Conservation (phyloP, 30 jellyfish, hydroid and myxozoan genomes). For the Chironex yamaguchii region DNA sequence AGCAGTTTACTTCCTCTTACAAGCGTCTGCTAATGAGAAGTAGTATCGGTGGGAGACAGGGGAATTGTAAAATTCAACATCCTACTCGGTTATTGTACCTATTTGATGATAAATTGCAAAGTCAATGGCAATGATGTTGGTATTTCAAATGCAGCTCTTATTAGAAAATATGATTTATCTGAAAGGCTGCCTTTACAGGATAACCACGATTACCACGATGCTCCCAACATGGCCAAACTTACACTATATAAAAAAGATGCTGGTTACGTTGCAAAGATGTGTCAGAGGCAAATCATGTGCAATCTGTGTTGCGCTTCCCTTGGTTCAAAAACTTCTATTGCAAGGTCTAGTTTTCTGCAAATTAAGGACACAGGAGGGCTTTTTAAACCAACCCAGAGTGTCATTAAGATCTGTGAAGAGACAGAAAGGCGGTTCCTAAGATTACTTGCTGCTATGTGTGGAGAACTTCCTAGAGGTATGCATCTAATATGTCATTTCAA, state of each 20-base stretch:
- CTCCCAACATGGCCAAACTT: neutral
- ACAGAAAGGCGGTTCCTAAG: constrained; percentile 29
- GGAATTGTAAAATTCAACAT: no score
- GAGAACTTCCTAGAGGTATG: constrained; percentile 12
- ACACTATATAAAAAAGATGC: constrained; percentile 14
- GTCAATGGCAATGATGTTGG: no score
- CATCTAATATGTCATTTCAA: no score
- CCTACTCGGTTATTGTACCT: no score
- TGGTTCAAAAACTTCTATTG: neutral
- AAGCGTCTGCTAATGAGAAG: no score
- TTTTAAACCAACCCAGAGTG: constrained; percentile 26
- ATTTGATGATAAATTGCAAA: no score
- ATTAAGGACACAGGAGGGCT: constrained; percentile 41
- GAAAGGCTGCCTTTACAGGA: neutral
- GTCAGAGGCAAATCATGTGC: neutral
- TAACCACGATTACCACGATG: constrained; percentile 4
- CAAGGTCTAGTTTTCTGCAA: neutral
- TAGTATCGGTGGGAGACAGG: neutral
- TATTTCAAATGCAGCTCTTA: neutral
- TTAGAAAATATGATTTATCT: neutral
- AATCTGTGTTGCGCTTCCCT: neutral
- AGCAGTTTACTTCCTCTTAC: no score
- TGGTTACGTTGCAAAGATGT: constrained; percentile 16
- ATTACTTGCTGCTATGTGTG: constrained; percentile 28
- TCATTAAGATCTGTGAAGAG: constrained; percentile 7